Evolutionary conservation across 2,113 vertebrate species (phyloP).

Genomic region (Lepus timidus): DNA sequence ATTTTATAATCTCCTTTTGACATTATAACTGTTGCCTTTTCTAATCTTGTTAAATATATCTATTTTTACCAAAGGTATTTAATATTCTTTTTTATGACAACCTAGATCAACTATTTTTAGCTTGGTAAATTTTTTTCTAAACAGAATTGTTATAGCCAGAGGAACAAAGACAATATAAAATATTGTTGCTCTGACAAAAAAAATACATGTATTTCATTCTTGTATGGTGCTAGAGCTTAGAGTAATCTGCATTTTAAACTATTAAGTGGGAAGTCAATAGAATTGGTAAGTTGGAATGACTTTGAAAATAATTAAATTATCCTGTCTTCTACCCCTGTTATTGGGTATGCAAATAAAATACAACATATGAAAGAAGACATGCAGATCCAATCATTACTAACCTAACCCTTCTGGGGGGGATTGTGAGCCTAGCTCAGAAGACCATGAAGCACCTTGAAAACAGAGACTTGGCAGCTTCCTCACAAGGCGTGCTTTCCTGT

Average conservation of each 20-base stretch:
- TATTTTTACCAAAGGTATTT: conserved; percentile 96
- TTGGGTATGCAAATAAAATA: conserved; percentile 66
- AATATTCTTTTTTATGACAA: conserved; percentile 91
- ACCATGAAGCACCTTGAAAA: conserved; percentile 47
- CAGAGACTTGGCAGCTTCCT: conserved; percentile 3
- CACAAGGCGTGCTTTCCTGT: not conserved
- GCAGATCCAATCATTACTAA: conserved; percentile 51
- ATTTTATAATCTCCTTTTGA: conserved; percentile 92
- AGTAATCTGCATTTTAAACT: conserved; percentile 72
- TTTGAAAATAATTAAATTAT: conserved; percentile 69
- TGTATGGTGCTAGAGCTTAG: conserved; percentile 82
- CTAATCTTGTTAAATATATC: conserved; percentile 93
- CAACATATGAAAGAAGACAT: conserved; percentile 6
- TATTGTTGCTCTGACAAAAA: conserved; percentile 81
- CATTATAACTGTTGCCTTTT: conserved; percentile 91
- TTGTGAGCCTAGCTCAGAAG: conserved; percentile 64
- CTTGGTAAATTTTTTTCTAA: conserved; percentile 87
- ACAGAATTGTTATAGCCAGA: conserved; percentile 85
- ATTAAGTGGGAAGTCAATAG: conserved; percentile 66
- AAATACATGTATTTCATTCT: conserved; percentile 77
- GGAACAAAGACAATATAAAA: conserved; percentile 83
- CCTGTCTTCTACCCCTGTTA: conserved; percentile 50
- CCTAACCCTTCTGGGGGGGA: not conserved
- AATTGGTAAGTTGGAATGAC: conserved; percentile 47
- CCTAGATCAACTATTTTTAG: conserved; percentile 89